Evolutionary conservation across 2,888 invertebrate genomes (phyloP).

Genomic region (Lasioglossum vierecki): DNA sequence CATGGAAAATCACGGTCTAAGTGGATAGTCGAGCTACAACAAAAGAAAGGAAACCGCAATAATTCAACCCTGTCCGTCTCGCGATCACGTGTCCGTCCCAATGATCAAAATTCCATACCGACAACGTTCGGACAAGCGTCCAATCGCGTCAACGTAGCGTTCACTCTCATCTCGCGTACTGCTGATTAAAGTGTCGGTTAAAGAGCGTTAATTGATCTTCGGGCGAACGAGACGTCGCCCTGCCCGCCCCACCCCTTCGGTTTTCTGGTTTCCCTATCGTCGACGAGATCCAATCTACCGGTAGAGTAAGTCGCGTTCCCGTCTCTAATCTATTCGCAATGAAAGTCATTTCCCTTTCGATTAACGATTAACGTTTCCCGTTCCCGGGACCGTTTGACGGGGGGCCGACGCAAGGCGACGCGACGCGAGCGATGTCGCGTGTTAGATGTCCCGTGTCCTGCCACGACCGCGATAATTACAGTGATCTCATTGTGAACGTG

Average conservation of each 20-base stretch:
- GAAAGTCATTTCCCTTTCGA: constrained; percentile 67
- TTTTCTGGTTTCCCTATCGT: constrained; percentile 55
- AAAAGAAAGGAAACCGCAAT: neutral
- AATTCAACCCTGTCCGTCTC: neutral
- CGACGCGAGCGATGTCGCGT: constrained; percentile 14
- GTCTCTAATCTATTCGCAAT: constrained; percentile 56
- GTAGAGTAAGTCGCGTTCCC: constrained; percentile 52
- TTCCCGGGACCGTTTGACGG: constrained; percentile 23
- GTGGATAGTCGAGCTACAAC: neutral
- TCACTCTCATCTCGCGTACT: neutral
- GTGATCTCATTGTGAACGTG: constrained; percentile 27
- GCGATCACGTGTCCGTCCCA: neutral
- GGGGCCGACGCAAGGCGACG: neutral
- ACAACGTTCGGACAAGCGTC: neutral
- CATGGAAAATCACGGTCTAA: neutral
- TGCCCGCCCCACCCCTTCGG: constrained; percentile 9
- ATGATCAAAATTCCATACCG: neutral
- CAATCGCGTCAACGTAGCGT: neutral
- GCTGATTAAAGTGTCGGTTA: constrained; percentile 71
- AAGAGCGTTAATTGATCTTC: constrained; percentile 74
- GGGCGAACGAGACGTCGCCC: constrained; percentile 61
- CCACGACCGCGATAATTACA: constrained; percentile 32
- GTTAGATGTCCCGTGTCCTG: constrained; percentile 8
- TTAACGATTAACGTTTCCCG: constrained; percentile 59
- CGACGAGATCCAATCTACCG: constrained; percentile 50